phyloP scores from a whole-genome alignment of 2,888 invertebrate genomes.

The Parnassius glacialis region DNA sequence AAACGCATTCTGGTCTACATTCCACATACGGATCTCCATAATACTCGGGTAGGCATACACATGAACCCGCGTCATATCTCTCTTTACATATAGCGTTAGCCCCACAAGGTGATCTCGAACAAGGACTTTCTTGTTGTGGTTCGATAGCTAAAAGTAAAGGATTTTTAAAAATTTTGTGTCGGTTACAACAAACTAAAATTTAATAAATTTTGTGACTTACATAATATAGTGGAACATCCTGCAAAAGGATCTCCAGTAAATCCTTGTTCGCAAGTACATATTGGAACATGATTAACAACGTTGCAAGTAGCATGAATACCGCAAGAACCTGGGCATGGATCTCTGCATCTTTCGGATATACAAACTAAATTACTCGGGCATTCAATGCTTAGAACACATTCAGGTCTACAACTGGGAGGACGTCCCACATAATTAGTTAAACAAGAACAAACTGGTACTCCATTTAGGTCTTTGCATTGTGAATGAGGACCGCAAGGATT shows the following conservation, averaged over 20 bases:
- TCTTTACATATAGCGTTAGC: constrained; percentile 92
- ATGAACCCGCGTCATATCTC: constrained; percentile 89
- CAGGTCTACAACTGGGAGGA: constrained; percentile 89
- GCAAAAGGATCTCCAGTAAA: constrained; percentile 90
- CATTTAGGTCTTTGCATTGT: constrained; percentile 85
- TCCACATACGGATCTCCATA: constrained; percentile 92
- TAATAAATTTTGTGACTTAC: constrained; percentile 64
- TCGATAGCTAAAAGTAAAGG: constrained; percentile 74
- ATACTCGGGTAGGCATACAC: constrained; percentile 90
- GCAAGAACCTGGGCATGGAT: constrained; percentile 88
- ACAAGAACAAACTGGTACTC: constrained; percentile 88
- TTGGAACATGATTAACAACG: constrained; percentile 86
- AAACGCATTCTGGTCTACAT: constrained; percentile 93
- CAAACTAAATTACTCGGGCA: constrained; percentile 87
- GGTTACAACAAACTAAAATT: not conserved
- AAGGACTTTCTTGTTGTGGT: constrained; percentile 81
- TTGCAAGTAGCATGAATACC: constrained; percentile 86
- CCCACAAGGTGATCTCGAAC: constrained; percentile 92
- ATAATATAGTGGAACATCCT: constrained; percentile 83
- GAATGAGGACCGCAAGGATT: constrained; percentile 90
- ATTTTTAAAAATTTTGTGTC: no score
- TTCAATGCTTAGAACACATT: constrained; percentile 87
- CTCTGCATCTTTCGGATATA: constrained; percentile 85
- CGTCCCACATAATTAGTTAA: constrained; percentile 86
- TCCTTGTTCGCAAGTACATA: constrained; percentile 86